Base-by-base conservation (phyloP, 2,888 invertebrate species). In the Allygus modestus region DNA sequence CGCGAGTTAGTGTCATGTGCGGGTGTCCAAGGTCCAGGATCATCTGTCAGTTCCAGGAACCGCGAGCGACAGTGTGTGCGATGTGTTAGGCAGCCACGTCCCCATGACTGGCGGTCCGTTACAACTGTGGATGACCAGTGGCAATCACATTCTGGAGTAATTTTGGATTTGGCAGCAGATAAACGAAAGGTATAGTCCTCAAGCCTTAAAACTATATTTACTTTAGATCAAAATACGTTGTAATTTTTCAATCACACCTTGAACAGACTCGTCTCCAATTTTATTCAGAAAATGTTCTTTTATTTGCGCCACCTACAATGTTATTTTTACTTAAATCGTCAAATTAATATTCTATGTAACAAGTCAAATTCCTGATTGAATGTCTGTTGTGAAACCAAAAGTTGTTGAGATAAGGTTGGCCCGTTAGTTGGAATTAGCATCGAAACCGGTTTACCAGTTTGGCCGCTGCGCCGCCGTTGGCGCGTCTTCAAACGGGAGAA, bases 391-490 rank as follows among this genome's bases (percentile, higher is more conserved):
- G 73, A 73, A 73, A 73, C 43, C 75, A 46, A 77, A 77, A 77
- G 75, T 77, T 41, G 28, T 33, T 37, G n/a, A 46, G 75, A 77
- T 77, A 77, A 77, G 46, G 46, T 28, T 11, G 75, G 46, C 15
- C 75, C 75, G 75, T 77, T 77, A 77, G 75, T 43, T 77, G 75
- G 46, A 26, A 77, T 46, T 46, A 46, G 75, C 46, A 46, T 46
- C 43, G 26, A 17, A 77, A 77, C 75, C 75, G 75, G 75, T 77
- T 77, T 43, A 4, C 26, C 75, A 77, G 46, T 46, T 77, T 46
- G 65, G 65, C 65, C 28, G 58, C n/a, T 12, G 58, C 28, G 31
- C 26, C 65, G 31, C 4, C n/a, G 65, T 28, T 28, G n/a, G 65
- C 65, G 65, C 65, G 65, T 65, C 65, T 65, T 65, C 65, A 65